Evolutionary conservation across 1,140 invertebrate genomes (phyloP), one percentile per base, ranked within the genome.

Genomic region (Hetaerina americana): DNA sequence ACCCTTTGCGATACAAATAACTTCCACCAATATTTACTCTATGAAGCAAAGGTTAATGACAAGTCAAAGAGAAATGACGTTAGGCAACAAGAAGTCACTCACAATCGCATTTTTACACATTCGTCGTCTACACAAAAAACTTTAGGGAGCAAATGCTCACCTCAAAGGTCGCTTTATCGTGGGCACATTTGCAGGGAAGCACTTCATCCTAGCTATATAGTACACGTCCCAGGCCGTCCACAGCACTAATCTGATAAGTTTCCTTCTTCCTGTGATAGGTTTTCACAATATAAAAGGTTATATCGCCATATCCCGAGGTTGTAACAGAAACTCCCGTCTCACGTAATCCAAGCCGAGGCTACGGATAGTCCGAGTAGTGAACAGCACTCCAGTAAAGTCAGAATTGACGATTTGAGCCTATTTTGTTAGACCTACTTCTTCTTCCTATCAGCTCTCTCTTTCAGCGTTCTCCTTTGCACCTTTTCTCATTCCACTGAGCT

Each of bases 401-500:
- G 40, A 66, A 26, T 72, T 69, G 22, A n/a, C 26, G 66, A 68
- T 68, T 68, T n/a, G 25, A 49, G n/a, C 25, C 22, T 27, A 66
- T 70, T 22, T 72, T 57, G 26, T 57, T 69, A 69, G 68, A 69
- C 68, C 68, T 69, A 69, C 68, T 71, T 67, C 71, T 66, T 71
- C n/a, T 66, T 28, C 27, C 66, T 27, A 67, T 71, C 27, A 67
- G 27, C 66, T 71, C 71, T 67, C 71, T 66, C 57, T 66, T 57
- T 66, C 26, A 67, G 29, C 66, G 27, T 66, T 71, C 66, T 28
- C 66, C 66, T 71, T 31, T 67, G 26, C 57, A 57, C 66, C 66
- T 29, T 67, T 67, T 24, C 66, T 68, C 28, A 67, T 29, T 29
- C 27, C n/a, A 25, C 40, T 28, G 24, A 66, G 29, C 27, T 24